phyloP scores from a whole-genome alignment of 2,113 vertebrate genomes.

The Euleptes europaea region DNA sequence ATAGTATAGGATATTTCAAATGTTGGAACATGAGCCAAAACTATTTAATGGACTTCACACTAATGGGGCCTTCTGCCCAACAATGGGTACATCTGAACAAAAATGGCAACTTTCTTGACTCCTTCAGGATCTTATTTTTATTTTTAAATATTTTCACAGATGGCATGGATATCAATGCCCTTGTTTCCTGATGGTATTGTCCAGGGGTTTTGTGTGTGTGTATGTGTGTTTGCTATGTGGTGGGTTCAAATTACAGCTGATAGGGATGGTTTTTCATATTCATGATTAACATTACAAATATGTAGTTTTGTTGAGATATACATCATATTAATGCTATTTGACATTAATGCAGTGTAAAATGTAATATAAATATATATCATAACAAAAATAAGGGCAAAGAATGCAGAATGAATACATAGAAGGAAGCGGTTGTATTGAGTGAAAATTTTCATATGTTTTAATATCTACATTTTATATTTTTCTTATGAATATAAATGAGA shows the following conservation, averaged over 20 bases:
- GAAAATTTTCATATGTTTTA: not conserved
- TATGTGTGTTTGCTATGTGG: not conserved
- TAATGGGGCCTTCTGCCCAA: not conserved
- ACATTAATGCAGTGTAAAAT: not conserved
- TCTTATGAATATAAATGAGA: not conserved
- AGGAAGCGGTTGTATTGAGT: too few species aligned
- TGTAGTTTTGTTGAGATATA: not conserved
- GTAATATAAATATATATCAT: not conserved
- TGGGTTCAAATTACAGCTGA: not conserved
- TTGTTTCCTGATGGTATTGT: not conserved
- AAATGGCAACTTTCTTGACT: not conserved
- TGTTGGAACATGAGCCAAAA: not conserved
- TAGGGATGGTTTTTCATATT: not conserved
- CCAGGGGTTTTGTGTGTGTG: too few species aligned
- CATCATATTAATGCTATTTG: not conserved
- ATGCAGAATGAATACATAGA: not conserved
- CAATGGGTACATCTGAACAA: not conserved
- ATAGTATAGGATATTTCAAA: conserved; percentile 7
- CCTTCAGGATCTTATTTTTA: not conserved
- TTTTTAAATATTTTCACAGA: conserved; percentile 6
- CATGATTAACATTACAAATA: not conserved
- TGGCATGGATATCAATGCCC: not conserved
- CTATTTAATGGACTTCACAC: not conserved
- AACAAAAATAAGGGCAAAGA: not conserved
- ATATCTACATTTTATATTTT: not conserved